Conservation (phyloP, 2,888 invertebrate species). For the Venusia cambrica region DNA sequence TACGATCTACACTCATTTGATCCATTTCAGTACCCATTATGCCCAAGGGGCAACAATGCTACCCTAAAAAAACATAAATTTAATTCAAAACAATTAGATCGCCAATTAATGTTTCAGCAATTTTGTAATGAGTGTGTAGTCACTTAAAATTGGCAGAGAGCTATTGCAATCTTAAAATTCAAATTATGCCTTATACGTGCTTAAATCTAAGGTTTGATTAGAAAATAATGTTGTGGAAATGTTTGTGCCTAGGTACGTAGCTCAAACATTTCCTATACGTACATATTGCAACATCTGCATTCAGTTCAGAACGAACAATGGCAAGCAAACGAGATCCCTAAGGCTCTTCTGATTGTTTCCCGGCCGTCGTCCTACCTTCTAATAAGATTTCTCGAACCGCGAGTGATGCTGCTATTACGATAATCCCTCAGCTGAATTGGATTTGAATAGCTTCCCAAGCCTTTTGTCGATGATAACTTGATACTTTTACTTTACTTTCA, state of each 20-base stretch:
- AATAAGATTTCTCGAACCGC: constrained; percentile 50
- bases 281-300: constrained; percentile 9
- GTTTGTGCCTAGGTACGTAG: not conserved
- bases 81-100: no score
- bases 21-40: no score
- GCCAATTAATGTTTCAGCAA: no score
- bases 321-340: constrained; percentile 48
- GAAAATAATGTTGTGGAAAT: not conserved
- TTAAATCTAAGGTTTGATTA: no score
- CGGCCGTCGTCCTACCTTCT: constrained; percentile 30
- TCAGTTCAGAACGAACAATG: constrained; percentile 39
- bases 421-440: constrained; percentile 37
- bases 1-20: no score
- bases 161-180: no score
- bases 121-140: no score
- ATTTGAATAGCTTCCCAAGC: constrained; percentile 30
- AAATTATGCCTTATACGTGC: no score
- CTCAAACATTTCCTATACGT: not conserved
- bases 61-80: no score
- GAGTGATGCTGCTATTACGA: constrained; percentile 37
- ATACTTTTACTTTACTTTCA: no score
- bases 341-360: constrained; percentile 47
- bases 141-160: no score
- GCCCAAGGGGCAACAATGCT: no score
- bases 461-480: constrained; percentile 9